These are phyloP conservation scores for Trypoxylon attenuatum DNA, from an alignment of 2,888 invertebrate genomes.

Conservation along the genomic window DNA sequence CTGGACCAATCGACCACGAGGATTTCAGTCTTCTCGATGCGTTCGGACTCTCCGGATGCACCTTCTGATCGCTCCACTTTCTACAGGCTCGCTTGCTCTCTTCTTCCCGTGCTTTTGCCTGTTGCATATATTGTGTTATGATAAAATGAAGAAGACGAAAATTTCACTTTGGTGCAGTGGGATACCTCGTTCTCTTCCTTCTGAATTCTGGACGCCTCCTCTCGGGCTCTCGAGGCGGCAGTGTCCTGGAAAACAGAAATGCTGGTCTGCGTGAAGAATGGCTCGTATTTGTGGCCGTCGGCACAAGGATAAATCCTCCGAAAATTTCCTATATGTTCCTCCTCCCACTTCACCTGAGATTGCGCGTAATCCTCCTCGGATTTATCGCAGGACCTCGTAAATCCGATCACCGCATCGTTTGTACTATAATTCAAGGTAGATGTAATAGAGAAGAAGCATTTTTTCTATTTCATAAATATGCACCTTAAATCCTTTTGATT, in stretches of 20 bases:
- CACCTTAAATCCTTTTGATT: constrained; percentile 43
- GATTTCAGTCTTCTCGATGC: constrained; percentile 16
- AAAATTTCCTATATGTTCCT: constrained; percentile 85
- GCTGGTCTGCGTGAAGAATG: constrained; percentile 85
- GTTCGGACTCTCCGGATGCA: constrained; percentile 56
- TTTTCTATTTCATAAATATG: background rate
- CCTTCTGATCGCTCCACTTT: constrained; percentile 62
- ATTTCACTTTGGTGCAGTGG: background rate
- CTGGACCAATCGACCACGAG: constrained; percentile 14
- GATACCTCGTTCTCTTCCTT: constrained; percentile 76
- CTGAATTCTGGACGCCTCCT: constrained; percentile 83
- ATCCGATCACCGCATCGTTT: constrained; percentile 36
- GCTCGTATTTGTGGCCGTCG: constrained; percentile 80
- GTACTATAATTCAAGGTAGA: background rate
- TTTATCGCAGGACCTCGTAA: constrained; percentile 48
- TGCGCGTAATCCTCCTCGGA: constrained; percentile 60
- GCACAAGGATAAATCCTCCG: constrained; percentile 82
- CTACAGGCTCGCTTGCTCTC: constrained; percentile 54
- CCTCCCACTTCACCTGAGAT: constrained; percentile 83
- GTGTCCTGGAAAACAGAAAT: constrained; percentile 85
- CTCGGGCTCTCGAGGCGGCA: constrained; percentile 85
- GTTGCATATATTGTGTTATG: too few relatives aligned
- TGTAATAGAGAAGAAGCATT: background rate
- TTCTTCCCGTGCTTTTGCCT: constrained; percentile 60
- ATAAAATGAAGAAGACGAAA: too few relatives aligned